A percentile compares a stretch with the other conserved stretches of the same genome.
These are phyloP conservation scores for Orbicella faveolata DNA, from an alignment of 64 coral and sea anemone genomes.

Conservation along the genomic window DNA sequence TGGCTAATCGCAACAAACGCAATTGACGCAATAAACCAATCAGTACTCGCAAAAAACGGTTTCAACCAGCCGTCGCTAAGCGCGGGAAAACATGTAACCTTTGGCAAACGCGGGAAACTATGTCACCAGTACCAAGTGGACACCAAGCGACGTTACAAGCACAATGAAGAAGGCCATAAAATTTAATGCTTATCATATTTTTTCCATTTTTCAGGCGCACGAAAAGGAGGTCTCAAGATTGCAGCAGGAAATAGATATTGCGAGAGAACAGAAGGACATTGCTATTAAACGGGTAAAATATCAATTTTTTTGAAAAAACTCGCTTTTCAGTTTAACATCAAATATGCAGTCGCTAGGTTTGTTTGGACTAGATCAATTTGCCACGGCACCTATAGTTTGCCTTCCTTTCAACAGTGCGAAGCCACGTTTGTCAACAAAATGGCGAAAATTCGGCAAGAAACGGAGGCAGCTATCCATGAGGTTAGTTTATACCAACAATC, in stretches of 20 bases:
- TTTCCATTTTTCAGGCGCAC: constrained; percentile 14
- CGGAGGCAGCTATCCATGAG: constrained; percentile 78
- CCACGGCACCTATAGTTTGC: not conserved
- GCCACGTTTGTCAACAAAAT: constrained; percentile 91
- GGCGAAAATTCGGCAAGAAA: constrained; percentile 91
- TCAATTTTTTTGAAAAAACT: no score
- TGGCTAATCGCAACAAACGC: no score
- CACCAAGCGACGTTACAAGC: no score
- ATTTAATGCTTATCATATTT: no score
- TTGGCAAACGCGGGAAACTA: no score
- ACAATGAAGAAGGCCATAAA: no score
- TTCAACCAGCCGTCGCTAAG: not conserved
- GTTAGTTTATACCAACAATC: constrained; percentile 9
- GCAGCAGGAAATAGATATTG: constrained; percentile 55
- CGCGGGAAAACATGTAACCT: not conserved
- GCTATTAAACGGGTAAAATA: constrained; percentile 46
- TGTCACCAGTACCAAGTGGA: no score
- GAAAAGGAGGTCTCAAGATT: constrained; percentile 47
- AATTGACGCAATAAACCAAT: no score
- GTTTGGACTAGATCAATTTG: no score
- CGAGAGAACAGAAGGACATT: constrained; percentile 58
- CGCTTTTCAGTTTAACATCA: no score
- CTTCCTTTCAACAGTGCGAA: constrained; percentile 70
- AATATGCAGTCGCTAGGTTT: no score
- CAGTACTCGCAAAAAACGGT: no score